Conservation (phyloP, 2,797 vertebrate species). For the Liparis tanakae region DNA sequence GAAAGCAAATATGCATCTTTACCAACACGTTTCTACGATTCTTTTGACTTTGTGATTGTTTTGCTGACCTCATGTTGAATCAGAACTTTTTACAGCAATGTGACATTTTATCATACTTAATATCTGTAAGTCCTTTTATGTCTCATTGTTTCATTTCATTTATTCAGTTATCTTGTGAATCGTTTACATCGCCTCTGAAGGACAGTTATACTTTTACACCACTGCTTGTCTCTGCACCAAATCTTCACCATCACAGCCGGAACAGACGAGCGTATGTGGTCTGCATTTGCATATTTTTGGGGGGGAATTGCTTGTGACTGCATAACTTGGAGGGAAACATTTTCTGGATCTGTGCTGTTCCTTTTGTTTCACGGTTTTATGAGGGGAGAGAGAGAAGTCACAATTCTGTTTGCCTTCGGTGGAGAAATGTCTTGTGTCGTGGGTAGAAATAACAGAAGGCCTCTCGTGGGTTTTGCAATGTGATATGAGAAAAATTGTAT, state of each 20-base stretch:
- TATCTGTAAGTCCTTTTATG: not conserved
- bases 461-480: slow-evolving; percentile 73
- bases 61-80: not conserved
- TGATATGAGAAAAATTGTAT: slow-evolving; percentile 71
- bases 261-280: slow-evolving; percentile 1
- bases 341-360: slow-evolving; percentile 20
- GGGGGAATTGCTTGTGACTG: not conserved
- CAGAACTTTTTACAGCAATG: too few species aligned
- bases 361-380: slow-evolving; percentile 59
- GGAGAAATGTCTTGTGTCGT: slow-evolving; percentile 78
- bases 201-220: not conserved
- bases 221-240: not conserved
- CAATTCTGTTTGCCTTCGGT: slow-evolving; percentile 73
- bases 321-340: slow-evolving; percentile 19
- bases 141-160: not conserved
- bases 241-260: not conserved
- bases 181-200: not conserved
- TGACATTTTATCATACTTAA: slow-evolving; percentile 9
- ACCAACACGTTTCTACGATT: not conserved
- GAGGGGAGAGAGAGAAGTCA: slow-evolving; percentile 75
- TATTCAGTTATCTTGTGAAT: not conserved
- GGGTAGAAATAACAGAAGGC: slow-evolving; percentile 71
- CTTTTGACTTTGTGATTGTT: not conserved
- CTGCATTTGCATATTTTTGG: slow-evolving; percentile 3
- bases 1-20: not conserved